Evolutionary conservation across 1,140 invertebrate species (phyloP), one percentile per base, ranked within the genome.

Genomic region (Drosophila fuyamai): DNA sequence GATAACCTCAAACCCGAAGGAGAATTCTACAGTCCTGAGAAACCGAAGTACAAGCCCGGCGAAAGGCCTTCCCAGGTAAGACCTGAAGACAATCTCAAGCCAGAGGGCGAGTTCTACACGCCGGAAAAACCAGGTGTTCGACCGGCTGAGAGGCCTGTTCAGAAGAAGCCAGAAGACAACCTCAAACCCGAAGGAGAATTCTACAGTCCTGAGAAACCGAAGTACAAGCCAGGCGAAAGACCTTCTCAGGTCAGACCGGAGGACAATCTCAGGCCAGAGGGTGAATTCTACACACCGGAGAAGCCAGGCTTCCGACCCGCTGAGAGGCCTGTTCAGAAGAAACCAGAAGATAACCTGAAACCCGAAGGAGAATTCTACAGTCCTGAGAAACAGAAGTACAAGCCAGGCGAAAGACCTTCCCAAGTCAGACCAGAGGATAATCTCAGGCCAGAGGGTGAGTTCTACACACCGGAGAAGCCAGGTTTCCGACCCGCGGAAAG

Each of bases 111-210:
- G 5, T 94, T 94, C 79, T 93, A 94, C 70, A 93, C 93, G 50
- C 93, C 93, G 51, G 92, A 94, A 35, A 92, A 92, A 79, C 92
- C 92, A 1, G 54, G 48, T 43, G 92, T 77, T 65, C 54, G 60
- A 53, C 84, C 92, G n/a, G 94, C 93, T 0, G 95, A 95, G 65
- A 88, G 94, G 54, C 93, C 92, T 51, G 92, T 92, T 18, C 93
- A 93, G 9, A 94, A 92, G 55, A 94, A 93, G 70, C 94, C 92
- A 7, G 93, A 94, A 67, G 95, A 95, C 77, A 96, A 95, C 86
- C 81, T 95, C 0, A 94, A 93, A 82, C 93, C 93, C 0, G 94
- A 95, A 91, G 95, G 95, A 3, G 93, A 94, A 0, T 96, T 95
- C 72, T 91, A 94, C 76, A 93, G 90, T 67, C 84, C 93, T 50